Conservation (phyloP, 1,140 invertebrate genomes). For the Scaptomyza hsui region DNA sequence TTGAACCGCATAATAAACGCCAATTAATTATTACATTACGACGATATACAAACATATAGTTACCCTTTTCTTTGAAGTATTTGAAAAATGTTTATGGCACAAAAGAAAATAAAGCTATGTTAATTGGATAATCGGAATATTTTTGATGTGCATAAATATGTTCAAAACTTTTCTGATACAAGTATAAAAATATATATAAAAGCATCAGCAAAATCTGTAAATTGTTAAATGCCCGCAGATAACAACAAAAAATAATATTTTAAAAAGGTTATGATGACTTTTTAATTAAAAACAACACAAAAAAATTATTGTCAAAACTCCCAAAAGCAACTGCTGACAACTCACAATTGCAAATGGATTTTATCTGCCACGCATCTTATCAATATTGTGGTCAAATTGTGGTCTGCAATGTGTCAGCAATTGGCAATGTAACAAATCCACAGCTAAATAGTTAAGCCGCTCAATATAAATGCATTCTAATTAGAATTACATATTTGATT, state of each 20-base stretch:
- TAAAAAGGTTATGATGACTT: constrained; percentile 65
- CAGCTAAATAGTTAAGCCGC: background rate
- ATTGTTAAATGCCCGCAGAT: constrained; percentile 43
- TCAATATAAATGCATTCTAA: background rate
- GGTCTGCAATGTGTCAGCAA: constrained; percentile 18
- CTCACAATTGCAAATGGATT: constrained; percentile 27
- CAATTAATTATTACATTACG: constrained; percentile 74
- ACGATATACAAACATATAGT: background rate
- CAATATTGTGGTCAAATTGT: constrained; percentile 14
- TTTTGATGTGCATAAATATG: background rate
- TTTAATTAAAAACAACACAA: constrained; percentile 73
- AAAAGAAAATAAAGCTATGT: background rate
- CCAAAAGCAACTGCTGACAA: constrained; percentile 16
- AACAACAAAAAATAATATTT: constrained; percentile 32
- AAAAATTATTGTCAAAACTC: constrained; percentile 15
- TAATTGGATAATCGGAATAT: background rate
- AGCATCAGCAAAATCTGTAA: constrained; percentile 51
- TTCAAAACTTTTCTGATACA: background rate
- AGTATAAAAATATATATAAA: constrained; percentile 9
- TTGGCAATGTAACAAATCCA: background rate
- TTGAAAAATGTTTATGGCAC: background rate
- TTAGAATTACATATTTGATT: background rate
- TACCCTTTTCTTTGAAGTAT: constrained; percentile 5
- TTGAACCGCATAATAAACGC: constrained; percentile 49
- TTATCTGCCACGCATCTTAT: constrained; percentile 36